Evolutionary conservation across 2,797 vertebrate species (phyloP), one percentile per base, ranked within the genome.

Genomic region (Synaphobranchus kaupii): DNA sequence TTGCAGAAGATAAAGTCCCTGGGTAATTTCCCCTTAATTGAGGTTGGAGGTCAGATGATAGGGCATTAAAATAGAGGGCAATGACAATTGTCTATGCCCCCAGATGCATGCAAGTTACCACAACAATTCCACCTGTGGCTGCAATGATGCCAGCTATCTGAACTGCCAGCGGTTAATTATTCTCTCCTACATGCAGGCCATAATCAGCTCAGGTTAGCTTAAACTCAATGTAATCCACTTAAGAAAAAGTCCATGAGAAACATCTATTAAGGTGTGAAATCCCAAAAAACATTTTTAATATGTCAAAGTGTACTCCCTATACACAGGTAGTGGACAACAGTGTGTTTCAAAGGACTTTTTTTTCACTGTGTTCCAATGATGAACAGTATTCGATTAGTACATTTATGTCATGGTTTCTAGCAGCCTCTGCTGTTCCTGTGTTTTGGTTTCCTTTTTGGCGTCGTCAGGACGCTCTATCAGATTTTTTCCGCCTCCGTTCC

Each of bases 1-100:
- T 84, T 58, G 86, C 22, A 31, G 60, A 80, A 58, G 60, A 71
- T 83, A 54, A 71, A 56, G 66, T 84, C 86, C 86, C 66, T 22
- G 50, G 81, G 82, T 83, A 81, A 87, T 71, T 48, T 87, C 31
- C 39, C 39, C 81, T 56, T 48, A 52, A 83, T 83, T 17, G 63
- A 63, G 80, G 31, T 34, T 54, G 22, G 48, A 71, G 47, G 78
- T 48, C 44, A 81, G 78, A 39, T 7, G 25, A n/a, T n/a, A 22
- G 47, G 47, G 78, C 47, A 81, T 81, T 22, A 81, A 81, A 81
- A 81, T 50, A n/a, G 48, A 87, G 47, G 56, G 31, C 60, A 71
- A 10, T 81, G 58, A 71, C 66, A 68, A 68, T 87, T 15, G 3
- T 87, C 22, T 68, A 28, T 0, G 60, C 80, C 86, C 48, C 10